These are phyloP conservation scores for Strigamia transsilvanica DNA, from an alignment of 2,888 invertebrate genomes.

Conservation along the genomic window DNA sequence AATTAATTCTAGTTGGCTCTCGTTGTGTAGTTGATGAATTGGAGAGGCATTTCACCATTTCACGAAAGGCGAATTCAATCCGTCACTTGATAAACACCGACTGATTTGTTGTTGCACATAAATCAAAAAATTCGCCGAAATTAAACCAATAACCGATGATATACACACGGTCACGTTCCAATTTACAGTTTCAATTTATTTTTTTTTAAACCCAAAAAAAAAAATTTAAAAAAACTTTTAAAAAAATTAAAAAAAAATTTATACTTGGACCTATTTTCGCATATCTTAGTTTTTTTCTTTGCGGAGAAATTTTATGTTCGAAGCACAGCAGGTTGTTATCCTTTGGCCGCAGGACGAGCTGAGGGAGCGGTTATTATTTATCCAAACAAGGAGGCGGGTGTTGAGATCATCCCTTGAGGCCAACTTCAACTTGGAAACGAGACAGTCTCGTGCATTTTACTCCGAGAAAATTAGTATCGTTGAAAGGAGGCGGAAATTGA, in stretches of 20 bases:
- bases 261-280: not conserved
- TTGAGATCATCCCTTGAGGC: conserved; percentile 37
- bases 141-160: no score
- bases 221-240: no score
- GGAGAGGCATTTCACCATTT: not conserved
- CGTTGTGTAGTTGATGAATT: conserved; percentile 7
- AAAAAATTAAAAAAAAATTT: not conserved
- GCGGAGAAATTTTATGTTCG: not conserved
- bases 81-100: conserved; percentile 12
- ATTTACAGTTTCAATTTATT: no score
- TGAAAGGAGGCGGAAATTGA: not conserved
- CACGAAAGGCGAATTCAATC: not conserved
- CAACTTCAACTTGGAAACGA: conserved; percentile 17
- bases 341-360: conserved; percentile 9
- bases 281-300: not conserved
- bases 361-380: conserved; percentile 33
- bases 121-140: not conserved
- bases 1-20: conserved; percentile 33
- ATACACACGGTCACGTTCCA: no score
- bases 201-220: not conserved
- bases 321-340: conserved; percentile 18
- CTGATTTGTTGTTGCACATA: not conserved
- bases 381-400: conserved; percentile 37
- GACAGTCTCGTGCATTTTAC: conserved; percentile 1
- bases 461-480: conserved; percentile 1